These are phyloP conservation scores for Pseudomyrmex sp. DNA, from an alignment of 1,140 invertebrate species.

Conservation along the genomic window DNA sequence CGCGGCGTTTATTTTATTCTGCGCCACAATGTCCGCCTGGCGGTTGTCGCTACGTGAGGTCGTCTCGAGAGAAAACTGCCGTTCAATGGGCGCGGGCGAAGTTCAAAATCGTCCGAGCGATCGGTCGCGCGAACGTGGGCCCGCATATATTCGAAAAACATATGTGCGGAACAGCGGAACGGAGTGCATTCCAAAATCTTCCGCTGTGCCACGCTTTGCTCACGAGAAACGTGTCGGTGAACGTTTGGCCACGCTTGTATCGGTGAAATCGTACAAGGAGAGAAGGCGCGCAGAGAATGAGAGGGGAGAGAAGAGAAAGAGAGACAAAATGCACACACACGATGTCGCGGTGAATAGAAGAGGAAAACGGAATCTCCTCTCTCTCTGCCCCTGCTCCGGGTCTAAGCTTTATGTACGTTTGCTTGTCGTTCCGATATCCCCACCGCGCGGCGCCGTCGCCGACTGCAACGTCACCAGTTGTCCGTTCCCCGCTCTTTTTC, in stretches of 20 bases:
- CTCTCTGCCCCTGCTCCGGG: no score
- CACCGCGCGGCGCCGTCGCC: not conserved
- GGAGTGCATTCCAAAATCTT: constrained; percentile 59
- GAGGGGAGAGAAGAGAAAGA: not conserved
- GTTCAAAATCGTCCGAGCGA: not conserved
- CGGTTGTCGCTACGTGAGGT: not conserved
- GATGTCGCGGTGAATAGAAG: not conserved
- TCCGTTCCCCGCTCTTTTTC: not conserved
- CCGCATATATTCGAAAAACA: constrained; percentile 29
- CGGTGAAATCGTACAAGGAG: constrained; percentile 67
- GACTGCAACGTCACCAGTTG: constrained; percentile 62
- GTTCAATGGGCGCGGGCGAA: not conserved
- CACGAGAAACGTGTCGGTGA: constrained; percentile 43
- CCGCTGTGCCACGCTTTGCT: constrained; percentile 24
- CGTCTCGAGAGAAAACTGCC: not conserved
- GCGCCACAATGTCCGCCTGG: not conserved
- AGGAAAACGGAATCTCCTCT: constrained; percentile 32
- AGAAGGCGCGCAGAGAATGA: constrained; percentile 12
- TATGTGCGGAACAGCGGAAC: not conserved
- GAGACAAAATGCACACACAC: no score
- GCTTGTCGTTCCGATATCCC: not conserved
- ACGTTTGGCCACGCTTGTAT: constrained; percentile 29
- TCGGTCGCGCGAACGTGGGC: not conserved
- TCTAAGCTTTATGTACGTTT: not conserved
- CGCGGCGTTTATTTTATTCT: not conserved